Percentiles rank a stretch among this genome's conserved stretches.
These are phyloP conservation scores for Cygnus buccinator DNA, from an alignment of 2,113 vertebrate species.

Conservation along the genomic window DNA sequence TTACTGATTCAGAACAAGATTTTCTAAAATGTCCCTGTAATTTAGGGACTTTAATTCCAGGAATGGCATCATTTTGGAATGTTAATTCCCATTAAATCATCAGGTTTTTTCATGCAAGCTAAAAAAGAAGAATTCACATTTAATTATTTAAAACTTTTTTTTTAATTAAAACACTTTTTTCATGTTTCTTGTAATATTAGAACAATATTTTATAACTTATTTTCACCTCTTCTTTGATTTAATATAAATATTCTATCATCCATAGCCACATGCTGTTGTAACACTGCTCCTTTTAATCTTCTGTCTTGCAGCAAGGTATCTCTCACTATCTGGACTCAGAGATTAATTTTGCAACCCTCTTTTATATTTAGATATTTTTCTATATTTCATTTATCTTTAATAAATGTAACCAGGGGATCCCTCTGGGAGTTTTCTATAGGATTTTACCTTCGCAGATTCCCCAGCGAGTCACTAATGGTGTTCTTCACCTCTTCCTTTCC, in stretches of 20 bases:
- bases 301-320: background rate
- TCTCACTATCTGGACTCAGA: background rate
- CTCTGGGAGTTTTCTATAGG: slow-evolving; percentile 29
- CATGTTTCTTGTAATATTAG: background rate
- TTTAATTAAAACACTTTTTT: background rate
- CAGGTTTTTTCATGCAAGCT: background rate
- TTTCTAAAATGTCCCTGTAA: background rate
- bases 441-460: slow-evolving; percentile 94
- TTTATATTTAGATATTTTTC: background rate
- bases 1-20: background rate
- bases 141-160: background rate
- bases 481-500: slow-evolving; percentile 92
- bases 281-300: background rate
- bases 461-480: slow-evolving; percentile 85
- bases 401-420: background rate
- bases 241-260: background rate
- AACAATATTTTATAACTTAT: background rate
- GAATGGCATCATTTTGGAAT: background rate
- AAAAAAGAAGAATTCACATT: background rate
- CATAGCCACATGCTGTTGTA: background rate
- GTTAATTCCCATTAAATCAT: background rate
- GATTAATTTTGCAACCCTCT: background rate
- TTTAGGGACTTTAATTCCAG: background rate
- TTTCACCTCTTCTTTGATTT: background rate
- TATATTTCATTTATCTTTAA: background rate